A percentile compares a stretch with the other conserved stretches of the same genome.
Conservation (phyloP, 2,113 vertebrate genomes). For the Gambusia affinis region DNA sequence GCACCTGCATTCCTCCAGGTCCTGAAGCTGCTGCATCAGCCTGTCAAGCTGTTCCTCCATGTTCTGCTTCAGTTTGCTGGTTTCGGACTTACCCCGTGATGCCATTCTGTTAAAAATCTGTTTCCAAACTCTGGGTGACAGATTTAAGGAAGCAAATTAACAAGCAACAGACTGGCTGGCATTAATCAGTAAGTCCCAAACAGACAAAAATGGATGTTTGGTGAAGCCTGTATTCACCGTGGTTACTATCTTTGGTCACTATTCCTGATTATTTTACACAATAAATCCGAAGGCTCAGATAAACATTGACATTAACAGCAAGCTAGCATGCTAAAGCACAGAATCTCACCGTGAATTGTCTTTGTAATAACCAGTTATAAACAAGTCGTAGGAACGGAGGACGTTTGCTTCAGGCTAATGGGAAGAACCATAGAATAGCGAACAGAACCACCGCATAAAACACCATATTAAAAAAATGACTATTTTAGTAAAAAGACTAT, state of each 20-base stretch:
- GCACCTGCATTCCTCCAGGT: conserved; percentile 97
- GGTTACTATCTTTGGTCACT: background rate
- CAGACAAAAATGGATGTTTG: background rate
- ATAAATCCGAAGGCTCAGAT: background rate
- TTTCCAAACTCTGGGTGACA: background rate
- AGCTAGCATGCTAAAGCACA: conserved; percentile 29
- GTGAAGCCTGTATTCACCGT: background rate
- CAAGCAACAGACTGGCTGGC: background rate
- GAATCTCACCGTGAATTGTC: conserved; percentile 43
- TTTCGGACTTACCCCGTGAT: conserved; percentile 94
- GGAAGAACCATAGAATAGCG: background rate
- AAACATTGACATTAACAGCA: background rate
- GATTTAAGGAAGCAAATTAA: background rate
- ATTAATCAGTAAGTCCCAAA: background rate
- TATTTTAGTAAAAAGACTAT: background rate
- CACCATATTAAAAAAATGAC: background rate
- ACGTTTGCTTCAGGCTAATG: background rate
- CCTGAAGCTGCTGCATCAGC: conserved; percentile 96
- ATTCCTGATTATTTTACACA: background rate
- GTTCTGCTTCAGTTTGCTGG: conserved; percentile 93
- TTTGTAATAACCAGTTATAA: conserved; percentile 19
- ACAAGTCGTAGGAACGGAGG: background rate
- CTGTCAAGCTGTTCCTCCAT: conserved; percentile 97
- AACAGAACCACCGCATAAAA: rapidly evolving
- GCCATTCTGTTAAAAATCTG: conserved; percentile 81